These are phyloP conservation scores for Actinemys pallida DNA, from an alignment of 2,113 vertebrate species.

Conservation along the genomic window DNA sequence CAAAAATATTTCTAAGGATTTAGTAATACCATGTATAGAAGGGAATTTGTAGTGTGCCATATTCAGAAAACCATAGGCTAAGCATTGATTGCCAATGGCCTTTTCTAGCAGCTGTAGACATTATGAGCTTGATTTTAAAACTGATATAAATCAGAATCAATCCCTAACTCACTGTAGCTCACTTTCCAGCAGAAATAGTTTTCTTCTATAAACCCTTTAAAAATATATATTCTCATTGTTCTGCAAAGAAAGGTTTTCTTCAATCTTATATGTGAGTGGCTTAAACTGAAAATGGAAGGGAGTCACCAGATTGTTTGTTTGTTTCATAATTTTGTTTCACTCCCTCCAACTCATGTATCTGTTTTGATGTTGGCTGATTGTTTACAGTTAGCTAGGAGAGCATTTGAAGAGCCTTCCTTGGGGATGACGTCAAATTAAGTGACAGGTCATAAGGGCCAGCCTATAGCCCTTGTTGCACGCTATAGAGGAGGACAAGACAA, in stretches of 20 bases:
- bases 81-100: accelerated
- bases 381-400: background rate
- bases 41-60: background rate
- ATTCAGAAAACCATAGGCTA: background rate
- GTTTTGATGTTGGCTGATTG: background rate
- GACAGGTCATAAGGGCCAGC: background rate
- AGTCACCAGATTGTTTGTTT: background rate
- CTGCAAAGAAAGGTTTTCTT: background rate
- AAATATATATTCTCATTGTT: background rate
- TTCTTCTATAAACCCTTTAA: background rate
- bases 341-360: background rate
- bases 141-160: background rate
- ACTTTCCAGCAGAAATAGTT: background rate
- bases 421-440: background rate
- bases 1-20: background rate
- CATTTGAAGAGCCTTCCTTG: accelerated
- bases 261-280: background rate
- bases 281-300: background rate
- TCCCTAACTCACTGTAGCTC: background rate
- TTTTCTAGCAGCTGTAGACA: background rate
- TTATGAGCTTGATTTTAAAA: background rate
- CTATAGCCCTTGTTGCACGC: background rate
- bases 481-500: accelerated
- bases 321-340: background rate
- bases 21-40: background rate